Evolutionary conservation across 2,888 invertebrate genomes (phyloP).

Genomic region (Nineta flava): DNA sequence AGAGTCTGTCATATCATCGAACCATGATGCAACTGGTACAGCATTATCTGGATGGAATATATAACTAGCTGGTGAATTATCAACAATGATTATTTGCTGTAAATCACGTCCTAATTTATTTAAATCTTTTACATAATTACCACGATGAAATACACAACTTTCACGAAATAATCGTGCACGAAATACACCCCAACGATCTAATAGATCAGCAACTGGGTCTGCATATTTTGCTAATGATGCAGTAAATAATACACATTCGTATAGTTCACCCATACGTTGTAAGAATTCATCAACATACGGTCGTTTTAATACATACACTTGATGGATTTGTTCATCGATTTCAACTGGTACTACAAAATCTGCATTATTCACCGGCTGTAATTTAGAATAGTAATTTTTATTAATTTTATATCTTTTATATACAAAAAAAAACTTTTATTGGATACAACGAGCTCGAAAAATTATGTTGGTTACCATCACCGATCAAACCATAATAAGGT

Average conservation of each 20-base stretch:
- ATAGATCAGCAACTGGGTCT: conserved; percentile 95
- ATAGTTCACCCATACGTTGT: conserved; percentile 92
- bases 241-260: conserved; percentile 98
- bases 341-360: conserved; percentile 99
- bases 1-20: conserved; percentile 96
- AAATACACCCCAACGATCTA: conserved; percentile 95
- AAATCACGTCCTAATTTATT: conserved; percentile 93
- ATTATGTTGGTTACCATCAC: no score
- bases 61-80: conserved; percentile 99
- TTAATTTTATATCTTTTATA: background rate
- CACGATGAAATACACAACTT: conserved; percentile 98
- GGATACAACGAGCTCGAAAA: no score
- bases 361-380: conserved; percentile 96
- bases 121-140: conserved; percentile 99
- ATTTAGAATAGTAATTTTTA: conserved; percentile 13
- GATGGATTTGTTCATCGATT: conserved; percentile 97
- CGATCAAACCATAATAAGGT: no score
- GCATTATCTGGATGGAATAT: conserved; percentile 99
- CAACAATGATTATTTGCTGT: conserved; percentile 93
- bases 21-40: conserved; percentile 99
- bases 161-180: conserved; percentile 94
- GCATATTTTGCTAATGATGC: conserved; percentile 99
- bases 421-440: no score
- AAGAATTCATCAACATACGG: conserved; percentile 99
- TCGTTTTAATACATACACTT: conserved; percentile 96